Evolutionary conservation across 2,888 invertebrate species (phyloP).

Genomic region (Euspilapteryx auroguttella): DNA sequence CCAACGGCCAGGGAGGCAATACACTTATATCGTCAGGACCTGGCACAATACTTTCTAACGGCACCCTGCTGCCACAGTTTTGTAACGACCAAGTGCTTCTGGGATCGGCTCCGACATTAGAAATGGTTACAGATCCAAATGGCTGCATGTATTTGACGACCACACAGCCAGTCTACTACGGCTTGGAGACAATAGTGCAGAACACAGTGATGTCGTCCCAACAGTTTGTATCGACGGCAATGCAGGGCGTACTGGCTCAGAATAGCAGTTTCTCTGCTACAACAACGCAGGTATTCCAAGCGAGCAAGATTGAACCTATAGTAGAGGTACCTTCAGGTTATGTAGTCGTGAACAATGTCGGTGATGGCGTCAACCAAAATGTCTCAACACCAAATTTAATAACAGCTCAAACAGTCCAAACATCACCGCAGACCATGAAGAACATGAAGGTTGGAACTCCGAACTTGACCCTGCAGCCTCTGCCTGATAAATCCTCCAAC

Average conservation of each 20-base stretch:
- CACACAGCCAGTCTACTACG: conserved; percentile 79
- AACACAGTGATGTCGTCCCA: conserved; percentile 90
- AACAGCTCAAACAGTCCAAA: conserved; percentile 38
- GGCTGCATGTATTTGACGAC: conserved; percentile 63
- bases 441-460: conserved; percentile 39
- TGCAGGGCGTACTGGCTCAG: conserved; percentile 78
- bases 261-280: conserved; percentile 85
- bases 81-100: conserved; percentile 65
- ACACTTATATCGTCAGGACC: conserved; percentile 50
- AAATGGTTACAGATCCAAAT: conserved; percentile 65
- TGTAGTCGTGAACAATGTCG: conserved; percentile 68
- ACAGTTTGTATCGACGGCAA: conserved; percentile 79
- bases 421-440: conserved; percentile 38
- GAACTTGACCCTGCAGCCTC: conserved; percentile 47
- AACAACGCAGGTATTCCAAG: conserved; percentile 82
- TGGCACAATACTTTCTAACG: conserved; percentile 64
- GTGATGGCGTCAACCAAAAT: conserved; percentile 34
- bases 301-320: conserved; percentile 81
- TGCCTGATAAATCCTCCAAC: conserved; percentile 38
- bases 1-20: conserved; percentile 57
- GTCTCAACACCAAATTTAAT: conserved; percentile 44
- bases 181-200: conserved; percentile 83
- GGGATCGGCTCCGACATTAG: conserved; percentile 64
- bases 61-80: conserved; percentile 54
- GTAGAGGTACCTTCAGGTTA: conserved; percentile 75